Evolutionary conservation across 1,140 invertebrate genomes (phyloP).

Genomic region (Lysiphlebus fabarum): DNA sequence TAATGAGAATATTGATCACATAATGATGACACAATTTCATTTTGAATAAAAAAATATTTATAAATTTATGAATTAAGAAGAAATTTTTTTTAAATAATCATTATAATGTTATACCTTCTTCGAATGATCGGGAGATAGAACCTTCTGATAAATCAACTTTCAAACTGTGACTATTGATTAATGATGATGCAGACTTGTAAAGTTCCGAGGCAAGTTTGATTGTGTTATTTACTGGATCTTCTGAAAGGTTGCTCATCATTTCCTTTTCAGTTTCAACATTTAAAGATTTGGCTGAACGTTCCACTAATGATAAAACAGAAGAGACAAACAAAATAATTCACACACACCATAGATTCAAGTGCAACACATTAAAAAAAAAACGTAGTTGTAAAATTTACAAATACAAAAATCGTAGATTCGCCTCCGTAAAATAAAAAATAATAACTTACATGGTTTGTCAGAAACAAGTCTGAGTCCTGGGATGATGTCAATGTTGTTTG

Average conservation of each 20-base stretch:
- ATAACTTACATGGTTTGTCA: slow-evolving; percentile 44
- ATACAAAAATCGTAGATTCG: no score
- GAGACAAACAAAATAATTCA: neutral
- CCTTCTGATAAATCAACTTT: slow-evolving; percentile 60
- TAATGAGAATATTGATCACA: slow-evolving; percentile 16
- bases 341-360: neutral
- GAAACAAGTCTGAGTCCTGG: slow-evolving; percentile 61
- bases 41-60: slow-evolving; percentile 5
- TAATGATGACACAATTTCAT: slow-evolving; percentile 21
- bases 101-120: slow-evolving; percentile 56
- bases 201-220: slow-evolving; percentile 57
- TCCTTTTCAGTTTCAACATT: slow-evolving; percentile 53
- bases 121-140: slow-evolving; percentile 58
- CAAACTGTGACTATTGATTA: slow-evolving; percentile 61
- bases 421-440: no score
- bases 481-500: slow-evolving; percentile 57
- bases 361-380: neutral
- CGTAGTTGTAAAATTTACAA: neutral
- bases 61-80: neutral
- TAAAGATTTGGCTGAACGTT: slow-evolving; percentile 53
- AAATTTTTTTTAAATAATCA: neutral
- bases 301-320: slow-evolving; percentile 35
- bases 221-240: slow-evolving; percentile 52
- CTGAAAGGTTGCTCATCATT: slow-evolving; percentile 54
- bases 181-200: slow-evolving; percentile 55